Percentiles rank a stretch among this genome's conserved stretches.
These are phyloP conservation scores for Alaudala cheleensis DNA, from an alignment of 2,113 vertebrate species.

Conservation along the genomic window DNA sequence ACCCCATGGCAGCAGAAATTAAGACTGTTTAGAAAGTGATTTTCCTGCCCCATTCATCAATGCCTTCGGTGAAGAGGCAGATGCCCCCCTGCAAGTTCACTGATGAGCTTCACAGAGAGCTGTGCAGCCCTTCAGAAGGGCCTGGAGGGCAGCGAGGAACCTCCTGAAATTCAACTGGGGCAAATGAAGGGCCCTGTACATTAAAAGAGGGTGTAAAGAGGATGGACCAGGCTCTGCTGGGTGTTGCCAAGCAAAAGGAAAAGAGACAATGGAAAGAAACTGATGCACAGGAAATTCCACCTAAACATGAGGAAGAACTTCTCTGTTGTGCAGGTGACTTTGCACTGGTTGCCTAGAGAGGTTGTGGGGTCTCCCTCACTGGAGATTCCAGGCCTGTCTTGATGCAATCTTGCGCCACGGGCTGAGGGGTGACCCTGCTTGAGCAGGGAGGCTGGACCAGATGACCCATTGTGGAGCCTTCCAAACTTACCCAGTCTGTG, in stretches of 20 bases:
- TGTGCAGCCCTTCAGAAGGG: not conserved
- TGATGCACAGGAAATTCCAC: not conserved
- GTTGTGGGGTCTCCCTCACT: not conserved
- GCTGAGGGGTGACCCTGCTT: not conserved
- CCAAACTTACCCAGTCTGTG: not conserved
- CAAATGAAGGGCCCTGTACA: not conserved
- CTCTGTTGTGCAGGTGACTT: rapidly evolving
- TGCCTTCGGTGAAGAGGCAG: not conserved
- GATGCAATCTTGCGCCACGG: not conserved
- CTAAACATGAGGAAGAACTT: not conserved
- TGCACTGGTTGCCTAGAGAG: not conserved
- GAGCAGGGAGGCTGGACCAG: not conserved
- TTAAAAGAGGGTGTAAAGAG: not conserved
- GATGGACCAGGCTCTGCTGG: not conserved
- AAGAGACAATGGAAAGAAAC: not conserved
- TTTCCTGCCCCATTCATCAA: not conserved
- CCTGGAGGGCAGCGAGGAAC: not conserved
- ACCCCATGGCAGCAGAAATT: not conserved
- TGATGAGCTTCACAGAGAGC: not conserved
- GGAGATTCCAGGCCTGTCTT: not conserved
- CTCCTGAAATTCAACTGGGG: not conserved
- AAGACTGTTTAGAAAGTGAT: not conserved
- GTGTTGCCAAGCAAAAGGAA: not conserved
- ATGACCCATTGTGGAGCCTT: not conserved
- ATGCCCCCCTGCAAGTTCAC: not conserved